Evolutionary conservation across 2,797 vertebrate genomes (phyloP).

Genomic region (Epinephelus coioides): DNA sequence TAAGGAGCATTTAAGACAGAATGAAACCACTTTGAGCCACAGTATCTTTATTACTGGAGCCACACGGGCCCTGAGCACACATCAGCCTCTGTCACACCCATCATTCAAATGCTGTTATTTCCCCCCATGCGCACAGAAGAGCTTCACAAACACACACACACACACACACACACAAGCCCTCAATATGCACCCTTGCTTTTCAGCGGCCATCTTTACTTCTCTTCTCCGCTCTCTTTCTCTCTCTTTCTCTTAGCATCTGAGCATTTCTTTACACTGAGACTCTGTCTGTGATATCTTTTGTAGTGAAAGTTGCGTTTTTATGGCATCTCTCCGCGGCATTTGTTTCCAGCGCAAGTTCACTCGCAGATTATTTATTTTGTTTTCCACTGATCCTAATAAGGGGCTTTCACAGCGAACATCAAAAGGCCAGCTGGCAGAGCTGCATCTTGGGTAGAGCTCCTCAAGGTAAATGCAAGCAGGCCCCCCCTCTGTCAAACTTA

Average conservation of each 20-base stretch:
- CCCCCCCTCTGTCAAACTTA: constrained; percentile 34
- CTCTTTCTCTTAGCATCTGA: background rate
- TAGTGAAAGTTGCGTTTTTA: constrained; percentile 34
- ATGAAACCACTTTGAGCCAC: constrained; percentile 69
- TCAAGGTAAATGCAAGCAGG: constrained; percentile 63
- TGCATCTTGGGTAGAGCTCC: constrained; percentile 55
- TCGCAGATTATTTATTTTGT: constrained; percentile 63
- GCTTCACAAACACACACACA: constrained; percentile 37
- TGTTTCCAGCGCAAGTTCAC: constrained; percentile 32
- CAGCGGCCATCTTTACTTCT: constrained; percentile 42
- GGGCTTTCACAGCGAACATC: constrained; percentile 66
- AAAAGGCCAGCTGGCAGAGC: constrained; percentile 62
- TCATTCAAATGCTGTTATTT: constrained; percentile 77
- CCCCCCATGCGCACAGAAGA: constrained; percentile 32
- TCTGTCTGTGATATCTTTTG: constrained; percentile 25
- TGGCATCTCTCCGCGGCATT: constrained; percentile 36
- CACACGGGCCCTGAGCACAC: constrained; percentile 75
- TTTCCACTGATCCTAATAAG: constrained; percentile 66
- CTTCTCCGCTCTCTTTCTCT: background rate
- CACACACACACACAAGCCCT: constrained; percentile 29
- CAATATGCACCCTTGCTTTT: constrained; percentile 24
- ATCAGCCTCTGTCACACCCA: constrained; percentile 76
- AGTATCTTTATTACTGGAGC: constrained; percentile 72
- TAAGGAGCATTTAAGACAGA: constrained; percentile 77
- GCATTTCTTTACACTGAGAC: background rate